These are phyloP conservation scores for Agrilus cyanescens DNA, from an alignment of 2,888 invertebrate genomes.

Conservation along the genomic window DNA sequence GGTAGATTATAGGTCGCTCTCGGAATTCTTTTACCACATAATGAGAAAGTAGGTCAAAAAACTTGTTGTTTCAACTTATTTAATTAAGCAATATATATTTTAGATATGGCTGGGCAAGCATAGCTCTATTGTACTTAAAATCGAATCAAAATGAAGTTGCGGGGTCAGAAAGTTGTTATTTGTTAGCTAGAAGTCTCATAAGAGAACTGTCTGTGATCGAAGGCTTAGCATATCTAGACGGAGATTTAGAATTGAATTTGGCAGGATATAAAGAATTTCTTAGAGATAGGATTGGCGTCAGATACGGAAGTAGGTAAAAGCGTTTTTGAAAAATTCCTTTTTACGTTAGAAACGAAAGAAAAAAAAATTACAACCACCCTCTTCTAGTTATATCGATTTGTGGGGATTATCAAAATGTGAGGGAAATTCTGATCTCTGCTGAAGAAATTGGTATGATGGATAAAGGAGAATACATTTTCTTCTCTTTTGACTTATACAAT, in stretches of 20 bases:
- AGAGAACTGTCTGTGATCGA: conserved; percentile 39
- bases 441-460: conserved; percentile 91
- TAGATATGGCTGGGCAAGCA: conserved; percentile 63
- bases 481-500: conserved; percentile 93
- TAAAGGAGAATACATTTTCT: conserved; percentile 95
- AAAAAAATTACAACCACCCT: conserved; percentile 1
- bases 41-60: conserved; percentile 49
- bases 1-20: conserved; percentile 59
- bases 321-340: neutral
- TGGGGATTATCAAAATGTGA: conserved; percentile 75
- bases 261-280: conserved; percentile 49
- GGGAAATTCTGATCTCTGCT: conserved; percentile 89
- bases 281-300: conserved; percentile 51
- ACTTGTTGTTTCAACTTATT: conserved; percentile 3
- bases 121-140: conserved; percentile 64
- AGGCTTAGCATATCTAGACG: conserved; percentile 40
- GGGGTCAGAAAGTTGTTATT: conserved; percentile 62
- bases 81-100: conserved; percentile 11
- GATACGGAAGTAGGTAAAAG: conserved; percentile 56
- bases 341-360: neutral
- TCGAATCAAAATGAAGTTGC: conserved; percentile 54
- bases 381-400: conserved; percentile 91
- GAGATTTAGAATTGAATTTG: conserved; percentile 47
- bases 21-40: conserved; percentile 56
- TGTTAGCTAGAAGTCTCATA: conserved; percentile 64